A percentile compares a stretch with the other conserved stretches of the same genome.
Conservation (phyloP, 2,113 vertebrate species). For the Gymnorhina tibicen region DNA sequence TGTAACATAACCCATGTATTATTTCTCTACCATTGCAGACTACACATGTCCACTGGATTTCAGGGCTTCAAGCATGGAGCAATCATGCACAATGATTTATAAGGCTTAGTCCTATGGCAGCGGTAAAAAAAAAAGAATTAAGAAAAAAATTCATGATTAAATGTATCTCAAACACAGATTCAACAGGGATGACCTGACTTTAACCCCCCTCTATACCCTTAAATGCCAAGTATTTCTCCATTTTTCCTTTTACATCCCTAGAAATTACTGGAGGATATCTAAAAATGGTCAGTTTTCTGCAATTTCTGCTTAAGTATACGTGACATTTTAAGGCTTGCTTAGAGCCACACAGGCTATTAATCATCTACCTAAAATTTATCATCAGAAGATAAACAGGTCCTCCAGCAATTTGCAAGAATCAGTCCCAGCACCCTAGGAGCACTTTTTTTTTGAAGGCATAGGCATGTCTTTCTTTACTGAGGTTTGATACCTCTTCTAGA, state of each 20-base stretch:
- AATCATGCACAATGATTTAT: neutral
- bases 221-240: neutral
- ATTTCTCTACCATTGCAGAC: neutral
- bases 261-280: neutral
- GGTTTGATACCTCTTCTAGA: neutral
- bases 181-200: neutral
- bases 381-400: neutral
- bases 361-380: neutral
- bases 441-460: neutral
- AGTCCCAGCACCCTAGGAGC: neutral
- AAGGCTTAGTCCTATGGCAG: neutral
- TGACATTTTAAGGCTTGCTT: neutral
- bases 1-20: accelerated
- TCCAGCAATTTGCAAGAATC: neutral
- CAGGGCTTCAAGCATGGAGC: neutral
- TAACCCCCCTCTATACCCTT: accelerated
- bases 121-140: neutral
- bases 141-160: neutral
- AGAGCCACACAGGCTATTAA: neutral
- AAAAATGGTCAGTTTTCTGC: neutral
- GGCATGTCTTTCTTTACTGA: neutral
- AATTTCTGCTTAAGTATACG: neutral
- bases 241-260: neutral
- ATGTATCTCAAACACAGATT: neutral
- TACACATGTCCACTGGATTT: neutral